Conservation (phyloP, 2,113 vertebrate genomes). For the Plecturocebus donacophilus region DNA sequence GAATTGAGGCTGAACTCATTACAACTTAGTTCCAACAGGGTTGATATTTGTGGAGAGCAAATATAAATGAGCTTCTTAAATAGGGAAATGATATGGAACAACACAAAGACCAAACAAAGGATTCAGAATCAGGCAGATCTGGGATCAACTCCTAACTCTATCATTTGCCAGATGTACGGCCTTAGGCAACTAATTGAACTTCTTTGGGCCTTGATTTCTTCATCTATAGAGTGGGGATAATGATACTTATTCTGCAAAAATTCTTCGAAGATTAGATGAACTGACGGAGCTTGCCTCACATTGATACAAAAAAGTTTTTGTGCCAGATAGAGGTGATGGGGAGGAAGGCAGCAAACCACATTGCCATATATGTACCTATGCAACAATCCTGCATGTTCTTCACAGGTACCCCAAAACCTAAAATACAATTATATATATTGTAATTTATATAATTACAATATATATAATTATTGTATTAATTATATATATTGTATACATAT, state of each 20-base stretch:
- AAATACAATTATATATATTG: too few relatives aligned
- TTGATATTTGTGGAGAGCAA: neutral
- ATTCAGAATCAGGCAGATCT: neutral
- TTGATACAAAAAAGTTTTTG: neutral
- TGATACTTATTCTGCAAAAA: neutral
- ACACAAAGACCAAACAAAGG: neutral
- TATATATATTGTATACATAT: too few relatives aligned
- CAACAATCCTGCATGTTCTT: too few relatives aligned
- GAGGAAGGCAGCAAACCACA: too few relatives aligned
- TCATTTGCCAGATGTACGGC: neutral
- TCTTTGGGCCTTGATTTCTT: conserved; percentile 3
- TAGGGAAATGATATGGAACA: neutral
- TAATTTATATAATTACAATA: too few relatives aligned
- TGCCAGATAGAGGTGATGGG: too few relatives aligned
- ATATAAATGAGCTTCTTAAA: neutral
- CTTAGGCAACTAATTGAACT: neutral
- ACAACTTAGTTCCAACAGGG: neutral
- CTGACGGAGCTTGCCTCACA: neutral
- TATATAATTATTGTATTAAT: too few relatives aligned
- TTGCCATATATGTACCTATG: too few relatives aligned
- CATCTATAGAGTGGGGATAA: conserved; percentile 17
- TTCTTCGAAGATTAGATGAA: conserved; percentile 7
- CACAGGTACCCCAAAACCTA: too few relatives aligned
- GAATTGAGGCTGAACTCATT: neutral
- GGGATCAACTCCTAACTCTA: neutral